Evolutionary conservation across 2,113 vertebrate species (phyloP), one percentile per base, ranked within the genome.

Genomic region (Atrichornis clamosus): DNA sequence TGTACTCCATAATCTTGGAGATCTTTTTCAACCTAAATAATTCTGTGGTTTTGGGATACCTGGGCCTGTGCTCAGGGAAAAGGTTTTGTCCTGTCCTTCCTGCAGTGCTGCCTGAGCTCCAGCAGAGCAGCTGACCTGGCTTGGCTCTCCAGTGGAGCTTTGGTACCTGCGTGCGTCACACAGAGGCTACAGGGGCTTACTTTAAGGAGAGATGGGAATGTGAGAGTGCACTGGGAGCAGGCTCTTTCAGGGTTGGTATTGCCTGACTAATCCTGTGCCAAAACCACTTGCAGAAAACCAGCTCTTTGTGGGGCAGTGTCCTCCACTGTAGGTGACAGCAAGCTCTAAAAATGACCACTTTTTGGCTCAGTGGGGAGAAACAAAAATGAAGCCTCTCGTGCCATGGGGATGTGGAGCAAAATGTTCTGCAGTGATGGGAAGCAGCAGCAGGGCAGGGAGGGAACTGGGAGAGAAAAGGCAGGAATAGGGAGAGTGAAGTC

Each of bases 291-390:
- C 15, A 28, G 47, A 56, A 69, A 50, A 81, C 44, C n/a, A 64
- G n/a, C 2, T 2, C 23, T 41, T 55, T 70, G 50, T 39, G 52
- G 50, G 72, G 30, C 37, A 53, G 46, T 2, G 1, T 53, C 30
- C 35, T 63, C 24, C 42, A 14, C 8, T n/a, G 0, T 30, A 39
- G 64, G 14, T 64, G 50, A 39, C 32, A 14, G 0, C 0, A 77
- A 39, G 22, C 18, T 50, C 26, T 24, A 18, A 70, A 77, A 64
- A 17, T 41, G 27, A n/a, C 21, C 0, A 0, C 21, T 72, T 46
- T 32, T 13, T 82, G n/a, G 22, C 37, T 46, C n/a, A n/a, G 23
- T 3, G 2, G 37, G 7, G 39, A 47, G 58, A 47, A 39, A 8
- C 9, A 65, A 32, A 59, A 46, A 9, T 15, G 15, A 77, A 58